phyloP scores from a whole-genome alignment of 2,888 invertebrate genomes.

The Eremobia ochroleuca region DNA sequence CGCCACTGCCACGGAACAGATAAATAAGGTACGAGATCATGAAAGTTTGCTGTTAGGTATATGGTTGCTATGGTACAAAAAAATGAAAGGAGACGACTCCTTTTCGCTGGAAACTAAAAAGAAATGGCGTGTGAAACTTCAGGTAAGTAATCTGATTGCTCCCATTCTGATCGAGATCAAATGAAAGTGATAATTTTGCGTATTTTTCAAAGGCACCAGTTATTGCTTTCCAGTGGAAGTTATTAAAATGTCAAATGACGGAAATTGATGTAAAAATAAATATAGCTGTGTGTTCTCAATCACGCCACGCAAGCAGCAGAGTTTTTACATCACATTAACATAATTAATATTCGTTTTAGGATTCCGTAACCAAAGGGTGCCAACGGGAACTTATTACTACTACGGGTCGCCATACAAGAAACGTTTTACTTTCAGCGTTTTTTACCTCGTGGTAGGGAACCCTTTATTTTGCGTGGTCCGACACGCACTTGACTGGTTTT shows the following conservation, averaged over 20 bases:
- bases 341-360: background rate
- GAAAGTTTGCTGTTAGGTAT: no score
- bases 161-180: constrained; percentile 23
- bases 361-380: no score
- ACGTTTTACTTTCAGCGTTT: no score
- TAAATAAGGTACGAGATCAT: no score
- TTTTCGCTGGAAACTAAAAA: constrained; percentile 1
- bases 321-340: constrained; percentile 12
- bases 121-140: constrained; percentile 45
- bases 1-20: no score
- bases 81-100: background rate
- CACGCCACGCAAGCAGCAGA: constrained; percentile 21
- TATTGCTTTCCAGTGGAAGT: constrained; percentile 49
- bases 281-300: constrained; percentile 23
- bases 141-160: constrained; percentile 17
- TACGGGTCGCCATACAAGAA: no score
- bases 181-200: constrained; percentile 27
- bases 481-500: no score
- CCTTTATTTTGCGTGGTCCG: no score
- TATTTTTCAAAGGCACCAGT: constrained; percentile 7
- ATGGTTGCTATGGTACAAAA: no score
- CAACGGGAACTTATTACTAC: no score
- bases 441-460: no score
- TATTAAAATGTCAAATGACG: constrained; percentile 40
- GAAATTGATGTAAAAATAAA: constrained; percentile 48